Evolutionary conservation across 2,888 invertebrate genomes (phyloP).

Genomic region (Hedya salicella): DNA sequence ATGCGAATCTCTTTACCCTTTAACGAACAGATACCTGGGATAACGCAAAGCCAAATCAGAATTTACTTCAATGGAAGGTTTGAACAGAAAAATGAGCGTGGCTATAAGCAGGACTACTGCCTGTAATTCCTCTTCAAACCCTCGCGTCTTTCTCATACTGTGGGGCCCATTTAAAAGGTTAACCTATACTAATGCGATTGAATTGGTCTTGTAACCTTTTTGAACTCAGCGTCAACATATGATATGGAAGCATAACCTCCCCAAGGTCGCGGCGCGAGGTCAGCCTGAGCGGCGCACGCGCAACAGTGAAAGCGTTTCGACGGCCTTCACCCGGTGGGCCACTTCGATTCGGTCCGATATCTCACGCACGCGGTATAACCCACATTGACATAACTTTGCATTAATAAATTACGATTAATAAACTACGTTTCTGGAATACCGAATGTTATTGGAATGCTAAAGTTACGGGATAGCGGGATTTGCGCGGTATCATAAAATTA

Average conservation of each 20-base stretch:
- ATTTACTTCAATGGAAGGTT: no score
- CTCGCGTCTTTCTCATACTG: no score
- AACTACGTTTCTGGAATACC: neutral
- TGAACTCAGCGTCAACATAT: neutral
- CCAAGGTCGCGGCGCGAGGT: constrained; percentile 39
- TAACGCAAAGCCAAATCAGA: no score
- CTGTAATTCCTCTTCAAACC: no score
- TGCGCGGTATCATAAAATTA: no score
- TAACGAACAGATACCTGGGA: no score
- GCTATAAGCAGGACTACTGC: no score
- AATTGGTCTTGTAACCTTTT: no score
- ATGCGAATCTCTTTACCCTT: no score
- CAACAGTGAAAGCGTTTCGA: constrained; percentile 72
- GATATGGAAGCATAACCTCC: constrained; percentile 15
- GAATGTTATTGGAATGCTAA: neutral
- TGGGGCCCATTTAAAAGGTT: no score
- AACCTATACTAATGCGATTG: no score
- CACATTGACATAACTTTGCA: constrained; percentile 8
- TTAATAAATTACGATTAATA: neutral
- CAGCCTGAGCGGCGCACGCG: constrained; percentile 48
- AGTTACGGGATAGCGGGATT: neutral
- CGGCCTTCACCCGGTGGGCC: constrained; percentile 73
- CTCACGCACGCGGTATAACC: constrained; percentile 45
- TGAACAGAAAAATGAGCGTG: no score
- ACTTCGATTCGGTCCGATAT: constrained; percentile 56